Conservation (phyloP, 2,888 invertebrate genomes). For the Idaea straminata region DNA sequence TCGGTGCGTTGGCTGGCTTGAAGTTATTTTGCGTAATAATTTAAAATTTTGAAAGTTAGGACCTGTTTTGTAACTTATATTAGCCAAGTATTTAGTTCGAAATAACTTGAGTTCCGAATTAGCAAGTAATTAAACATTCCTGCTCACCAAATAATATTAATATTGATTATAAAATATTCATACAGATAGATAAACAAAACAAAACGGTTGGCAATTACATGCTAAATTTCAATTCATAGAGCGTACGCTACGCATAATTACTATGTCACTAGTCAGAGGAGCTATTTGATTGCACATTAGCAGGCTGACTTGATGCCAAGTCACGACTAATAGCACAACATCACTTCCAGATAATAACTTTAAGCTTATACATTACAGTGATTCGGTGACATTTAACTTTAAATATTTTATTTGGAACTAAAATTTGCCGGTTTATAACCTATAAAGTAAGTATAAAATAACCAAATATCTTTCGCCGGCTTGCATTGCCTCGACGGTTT, state of each 20-base stretch:
- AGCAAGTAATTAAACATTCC: neutral
- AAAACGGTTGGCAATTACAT: conserved; percentile 51
- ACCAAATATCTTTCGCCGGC: conserved; percentile 46
- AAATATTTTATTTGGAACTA: neutral
- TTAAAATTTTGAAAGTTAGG: conserved; percentile 33
- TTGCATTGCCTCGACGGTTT: conserved; percentile 49
- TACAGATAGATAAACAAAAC: conserved; percentile 17
- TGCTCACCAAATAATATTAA: conserved; percentile 10
- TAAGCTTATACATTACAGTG: neutral
- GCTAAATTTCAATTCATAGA: conserved; percentile 66
- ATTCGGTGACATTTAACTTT: neutral
- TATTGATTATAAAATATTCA: conserved; percentile 11
- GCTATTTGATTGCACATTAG: conserved; percentile 72
- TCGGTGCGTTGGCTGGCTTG: conserved; percentile 35
- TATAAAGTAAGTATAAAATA: conserved; percentile 19
- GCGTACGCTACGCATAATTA: conserved; percentile 54
- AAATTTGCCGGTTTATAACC: neutral
- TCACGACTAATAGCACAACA: conserved; percentile 67
- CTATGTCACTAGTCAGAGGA: conserved; percentile 60
- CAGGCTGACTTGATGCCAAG: conserved; percentile 69
- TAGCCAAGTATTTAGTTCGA: conserved; percentile 29
- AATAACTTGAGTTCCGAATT: neutral
- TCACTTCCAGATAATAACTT: conserved; percentile 42
- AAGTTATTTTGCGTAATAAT: conserved; percentile 43
- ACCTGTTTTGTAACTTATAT: conserved; percentile 35